phyloP scores from a whole-genome alignment of 1,140 invertebrate species.

The Paralvinella palmiformis region DNA sequence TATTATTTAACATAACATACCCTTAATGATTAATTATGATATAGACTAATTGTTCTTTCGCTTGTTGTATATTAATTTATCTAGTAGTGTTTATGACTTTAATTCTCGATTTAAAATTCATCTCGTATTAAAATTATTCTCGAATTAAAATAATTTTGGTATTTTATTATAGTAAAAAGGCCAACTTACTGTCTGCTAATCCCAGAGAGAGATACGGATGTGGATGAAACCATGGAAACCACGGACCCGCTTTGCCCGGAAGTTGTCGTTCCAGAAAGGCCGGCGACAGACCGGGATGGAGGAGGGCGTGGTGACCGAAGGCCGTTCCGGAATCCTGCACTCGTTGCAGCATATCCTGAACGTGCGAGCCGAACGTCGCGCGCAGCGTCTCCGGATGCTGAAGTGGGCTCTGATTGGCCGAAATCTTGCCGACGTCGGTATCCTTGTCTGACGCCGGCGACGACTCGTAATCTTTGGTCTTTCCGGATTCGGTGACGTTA shows the following conservation, averaged over 20 bases:
- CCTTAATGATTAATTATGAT: too few species aligned
- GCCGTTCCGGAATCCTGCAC: too few species aligned
- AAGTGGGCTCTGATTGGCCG: neutral
- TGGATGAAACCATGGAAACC: neutral
- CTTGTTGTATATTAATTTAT: too few species aligned
- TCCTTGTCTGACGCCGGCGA: neutral
- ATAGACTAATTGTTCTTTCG: too few species aligned
- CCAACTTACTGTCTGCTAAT: slow-evolving; percentile 1
- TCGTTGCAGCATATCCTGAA: too few species aligned
- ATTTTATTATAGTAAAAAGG: neutral
- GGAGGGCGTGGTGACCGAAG: neutral
- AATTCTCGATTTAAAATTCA: too few species aligned
- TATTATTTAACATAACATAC: too few species aligned
- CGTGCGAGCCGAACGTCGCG: neutral
- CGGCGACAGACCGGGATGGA: neutral
- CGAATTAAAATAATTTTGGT: neutral
- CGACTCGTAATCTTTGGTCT: neutral
- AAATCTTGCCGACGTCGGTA: neutral
- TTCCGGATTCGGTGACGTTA: neutral
- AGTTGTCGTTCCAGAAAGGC: neutral
- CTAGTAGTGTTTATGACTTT: too few species aligned
- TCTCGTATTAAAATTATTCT: neutral
- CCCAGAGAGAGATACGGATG: neutral
- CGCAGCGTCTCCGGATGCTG: neutral
- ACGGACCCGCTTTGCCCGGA: neutral